Evolutionary conservation across 2,113 vertebrate genomes (phyloP).

Genomic region (Mustelus asterias): DNA sequence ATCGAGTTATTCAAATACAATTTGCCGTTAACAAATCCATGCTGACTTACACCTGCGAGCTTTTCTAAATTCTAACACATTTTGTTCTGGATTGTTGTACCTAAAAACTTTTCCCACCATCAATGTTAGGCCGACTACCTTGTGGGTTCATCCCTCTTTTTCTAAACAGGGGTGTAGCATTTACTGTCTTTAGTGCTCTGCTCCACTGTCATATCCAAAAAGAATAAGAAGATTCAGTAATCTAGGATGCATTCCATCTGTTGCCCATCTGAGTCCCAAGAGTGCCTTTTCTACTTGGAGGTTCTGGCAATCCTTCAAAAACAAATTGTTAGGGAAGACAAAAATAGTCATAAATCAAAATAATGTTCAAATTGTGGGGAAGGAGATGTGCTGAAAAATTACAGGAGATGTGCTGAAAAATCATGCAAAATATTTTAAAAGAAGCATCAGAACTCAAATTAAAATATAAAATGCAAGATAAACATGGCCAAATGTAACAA

Average conservation of each 20-base stretch:
- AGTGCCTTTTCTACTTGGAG: not conserved
- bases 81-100: not conserved
- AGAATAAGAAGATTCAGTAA: not conserved
- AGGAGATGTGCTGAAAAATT: not conserved
- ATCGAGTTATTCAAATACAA: no score
- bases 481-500: not conserved
- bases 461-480: not conserved
- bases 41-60: not conserved
- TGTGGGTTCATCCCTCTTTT: not conserved
- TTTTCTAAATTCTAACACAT: not conserved
- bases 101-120: not conserved
- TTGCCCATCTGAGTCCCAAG: no score
- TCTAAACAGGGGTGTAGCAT: not conserved
- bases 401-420: not conserved
- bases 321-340: not conserved
- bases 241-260: not conserved
- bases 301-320: not conserved
- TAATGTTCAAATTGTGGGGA: not conserved
- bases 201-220: not conserved
- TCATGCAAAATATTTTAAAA: not conserved
- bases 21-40: not conserved
- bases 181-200: not conserved
- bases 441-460: not conserved
- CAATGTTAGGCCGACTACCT: not conserved
- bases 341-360: not conserved